These are phyloP conservation scores for Aricia artaxerxes DNA, from an alignment of 2,888 invertebrate species.

Conservation along the genomic window DNA sequence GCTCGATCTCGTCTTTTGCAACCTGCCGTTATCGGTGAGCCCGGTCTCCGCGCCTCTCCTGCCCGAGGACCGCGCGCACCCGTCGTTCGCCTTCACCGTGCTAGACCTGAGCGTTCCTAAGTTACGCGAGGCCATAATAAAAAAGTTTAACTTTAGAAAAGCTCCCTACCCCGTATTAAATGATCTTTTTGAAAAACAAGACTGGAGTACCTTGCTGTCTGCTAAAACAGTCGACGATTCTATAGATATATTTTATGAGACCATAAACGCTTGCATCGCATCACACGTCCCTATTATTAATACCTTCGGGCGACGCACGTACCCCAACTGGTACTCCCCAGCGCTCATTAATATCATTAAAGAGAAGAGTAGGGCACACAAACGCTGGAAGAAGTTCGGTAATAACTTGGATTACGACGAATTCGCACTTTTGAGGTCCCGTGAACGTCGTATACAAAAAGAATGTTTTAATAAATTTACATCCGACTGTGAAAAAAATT, in stretches of 20 bases:
- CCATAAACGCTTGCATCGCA: neutral
- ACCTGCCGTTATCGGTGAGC: neutral
- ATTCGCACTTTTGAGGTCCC: neutral
- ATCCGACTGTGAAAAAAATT: neutral
- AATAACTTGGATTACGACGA: neutral
- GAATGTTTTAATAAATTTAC: neutral
- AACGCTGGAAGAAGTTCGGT: slow-evolving; percentile 22
- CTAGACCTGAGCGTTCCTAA: neutral
- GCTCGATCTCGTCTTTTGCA: slow-evolving; percentile 5
- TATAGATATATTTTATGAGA: slow-evolving; percentile 3
- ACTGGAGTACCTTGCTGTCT: neutral
- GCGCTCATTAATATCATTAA: neutral
- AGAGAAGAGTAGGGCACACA: slow-evolving; percentile 8
- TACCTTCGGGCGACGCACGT: too few species aligned
- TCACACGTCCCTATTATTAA: too few species aligned
- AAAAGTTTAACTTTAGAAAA: slow-evolving; percentile 13
- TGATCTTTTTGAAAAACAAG: neutral
- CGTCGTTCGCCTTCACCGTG: neutral
- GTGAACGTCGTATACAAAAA: neutral
- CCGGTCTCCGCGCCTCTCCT: neutral
- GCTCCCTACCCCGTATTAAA: neutral
- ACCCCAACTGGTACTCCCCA: too few species aligned
- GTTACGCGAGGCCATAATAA: neutral
- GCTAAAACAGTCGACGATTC: neutral
- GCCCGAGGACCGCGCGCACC: neutral